Percentiles rank a stretch among this genome's conserved stretches.
Evolutionary conservation across 2,113 vertebrate genomes (phyloP).

Genomic region (Phrynosoma platyrhinos): DNA sequence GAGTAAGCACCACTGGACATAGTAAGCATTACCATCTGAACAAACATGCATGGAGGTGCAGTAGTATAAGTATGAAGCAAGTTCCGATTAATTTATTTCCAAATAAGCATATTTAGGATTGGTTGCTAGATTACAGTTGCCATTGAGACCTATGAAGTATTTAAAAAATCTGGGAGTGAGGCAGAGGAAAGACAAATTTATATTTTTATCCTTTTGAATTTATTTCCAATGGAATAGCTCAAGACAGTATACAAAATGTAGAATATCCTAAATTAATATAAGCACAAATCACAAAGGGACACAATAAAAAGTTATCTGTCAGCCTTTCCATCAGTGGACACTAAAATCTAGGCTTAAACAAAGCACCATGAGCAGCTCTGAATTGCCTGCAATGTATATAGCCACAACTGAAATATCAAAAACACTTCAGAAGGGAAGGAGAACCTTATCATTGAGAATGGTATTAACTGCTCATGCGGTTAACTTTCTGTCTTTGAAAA

Average conservation of each 20-base stretch:
- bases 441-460: background rate
- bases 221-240: background rate
- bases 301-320: background rate
- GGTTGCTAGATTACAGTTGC: background rate
- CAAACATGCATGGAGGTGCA: background rate
- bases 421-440: background rate
- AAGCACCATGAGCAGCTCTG: background rate
- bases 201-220: background rate
- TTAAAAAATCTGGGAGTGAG: background rate
- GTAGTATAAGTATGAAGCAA: background rate
- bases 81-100: background rate
- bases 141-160: background rate
- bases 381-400: background rate
- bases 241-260: background rate
- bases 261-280: background rate
- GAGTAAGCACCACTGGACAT: background rate
- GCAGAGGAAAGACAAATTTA: background rate
- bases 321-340: background rate
- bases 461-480: background rate
- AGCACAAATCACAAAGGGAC: background rate
- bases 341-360: background rate
- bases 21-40: background rate
- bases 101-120: background rate
- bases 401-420: background rate
- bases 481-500: no score